Conservation (phyloP, 1,140 invertebrate species). For the Meloidogyne exigua region DNA sequence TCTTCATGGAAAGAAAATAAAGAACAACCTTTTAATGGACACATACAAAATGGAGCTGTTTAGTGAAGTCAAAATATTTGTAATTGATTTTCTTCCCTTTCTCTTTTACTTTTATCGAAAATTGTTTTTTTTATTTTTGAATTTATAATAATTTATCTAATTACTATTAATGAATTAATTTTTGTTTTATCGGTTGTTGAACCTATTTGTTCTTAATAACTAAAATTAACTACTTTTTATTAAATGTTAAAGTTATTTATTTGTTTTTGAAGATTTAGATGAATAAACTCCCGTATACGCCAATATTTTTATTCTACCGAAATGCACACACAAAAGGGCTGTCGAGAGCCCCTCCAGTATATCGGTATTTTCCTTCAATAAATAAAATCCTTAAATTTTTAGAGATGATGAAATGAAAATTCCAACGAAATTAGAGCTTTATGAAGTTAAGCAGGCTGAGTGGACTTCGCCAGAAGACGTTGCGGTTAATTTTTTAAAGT, state of each 20-base stretch:
- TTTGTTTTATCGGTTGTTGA: too few species aligned
- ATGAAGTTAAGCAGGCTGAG: not conserved
- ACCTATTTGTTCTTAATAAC: too few species aligned
- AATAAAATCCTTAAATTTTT: not conserved
- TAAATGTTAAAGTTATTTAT: not conserved
- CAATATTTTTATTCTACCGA: not conserved
- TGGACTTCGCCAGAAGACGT: not conserved
- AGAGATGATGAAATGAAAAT: not conserved
- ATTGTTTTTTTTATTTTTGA: too few species aligned
- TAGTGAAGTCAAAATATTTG: not conserved
- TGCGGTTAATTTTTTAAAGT: not conserved
- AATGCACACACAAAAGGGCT: not conserved
- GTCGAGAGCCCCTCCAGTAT: not conserved
- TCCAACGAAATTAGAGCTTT: not conserved
- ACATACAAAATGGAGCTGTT: not conserved
- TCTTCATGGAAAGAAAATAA: constrained; percentile 43
- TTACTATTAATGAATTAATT: too few species aligned
- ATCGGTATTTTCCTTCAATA: not conserved
- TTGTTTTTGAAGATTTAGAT: not conserved
- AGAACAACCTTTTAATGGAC: constrained; percentile 9
- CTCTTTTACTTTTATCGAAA: not conserved
- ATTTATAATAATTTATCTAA: too few species aligned
- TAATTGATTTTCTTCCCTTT: not conserved
- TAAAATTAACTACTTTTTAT: too few species aligned
- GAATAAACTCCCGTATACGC: not conserved